A percentile compares a stretch with the other conserved stretches of the same genome.
Conservation (phyloP, 2,888 invertebrate species). For the Dasypogon diadema region DNA sequence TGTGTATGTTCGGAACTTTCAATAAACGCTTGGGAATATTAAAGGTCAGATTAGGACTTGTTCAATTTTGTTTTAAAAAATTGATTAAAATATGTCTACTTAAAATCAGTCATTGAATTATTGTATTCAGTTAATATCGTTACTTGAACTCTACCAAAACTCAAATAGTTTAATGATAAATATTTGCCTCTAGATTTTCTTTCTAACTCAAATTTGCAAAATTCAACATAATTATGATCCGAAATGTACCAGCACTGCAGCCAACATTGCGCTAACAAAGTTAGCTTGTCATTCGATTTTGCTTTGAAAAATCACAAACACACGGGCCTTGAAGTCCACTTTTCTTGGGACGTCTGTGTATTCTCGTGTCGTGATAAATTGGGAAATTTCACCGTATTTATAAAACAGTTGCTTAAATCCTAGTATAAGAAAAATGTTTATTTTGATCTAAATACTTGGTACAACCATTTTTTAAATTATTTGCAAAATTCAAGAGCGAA, state of each 20-base stretch:
- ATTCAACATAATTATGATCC: no score
- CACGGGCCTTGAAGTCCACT: slow-evolving; percentile 16
- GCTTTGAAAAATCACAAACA: slow-evolving; percentile 36
- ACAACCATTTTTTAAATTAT: neutral
- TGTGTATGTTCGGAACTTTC: no score
- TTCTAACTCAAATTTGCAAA: no score
- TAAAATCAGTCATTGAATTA: neutral
- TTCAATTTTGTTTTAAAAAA: no score
- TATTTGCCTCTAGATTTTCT: slow-evolving; percentile 1
- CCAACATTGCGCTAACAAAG: neutral
- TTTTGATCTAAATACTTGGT: slow-evolving; percentile 6
- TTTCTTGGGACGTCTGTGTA: slow-evolving; percentile 39
- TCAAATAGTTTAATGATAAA: neutral
- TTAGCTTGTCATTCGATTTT: slow-evolving; percentile 28
- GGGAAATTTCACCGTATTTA: slow-evolving; percentile 16
- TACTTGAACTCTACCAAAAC: neutral
- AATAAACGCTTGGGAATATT: no score
- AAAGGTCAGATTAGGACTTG: no score
- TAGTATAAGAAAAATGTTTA: neutral
- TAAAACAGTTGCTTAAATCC: neutral
- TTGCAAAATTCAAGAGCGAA: neutral
- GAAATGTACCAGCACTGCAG: neutral
- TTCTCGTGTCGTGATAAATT: slow-evolving; percentile 35
- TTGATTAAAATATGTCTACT: no score
- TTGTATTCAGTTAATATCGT: neutral